Base-by-base conservation (phyloP, 2,113 vertebrate species). In the Diglossa brunneiventris region DNA sequence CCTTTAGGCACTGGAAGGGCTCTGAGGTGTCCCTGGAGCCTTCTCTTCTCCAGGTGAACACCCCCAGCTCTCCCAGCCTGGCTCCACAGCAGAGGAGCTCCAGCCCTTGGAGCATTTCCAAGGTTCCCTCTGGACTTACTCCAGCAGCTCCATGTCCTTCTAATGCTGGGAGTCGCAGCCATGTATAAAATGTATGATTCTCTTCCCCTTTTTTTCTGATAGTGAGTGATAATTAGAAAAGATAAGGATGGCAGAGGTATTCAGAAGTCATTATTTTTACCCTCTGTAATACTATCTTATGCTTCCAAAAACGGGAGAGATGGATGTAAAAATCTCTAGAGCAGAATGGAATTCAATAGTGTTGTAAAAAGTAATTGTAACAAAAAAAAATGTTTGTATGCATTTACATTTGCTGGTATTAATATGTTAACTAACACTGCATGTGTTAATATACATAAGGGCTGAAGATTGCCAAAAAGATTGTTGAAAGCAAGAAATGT, bases 361-460 rank as follows among this genome's bases (percentile, higher is more conserved):
- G 24, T 77, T 90, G 46, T 41, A 46, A 42, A 77, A 94, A 83
- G 72, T 52, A 83, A 92, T 88, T 92, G 33, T 70, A 90, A 81
- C 23, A 21, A 5, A 73, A 68, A 63, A 72, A 59, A 76, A 63
- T 46, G 75, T 96, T 95, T 92, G 27, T 95, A 85, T 89, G 80
- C 88, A 80, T 93, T 95, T 94, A 93, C 68, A 94, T 83, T 55
- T 78, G 47, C 81, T 94, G 41, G 79, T 78, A 92, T 95, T 95
- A 96, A 58, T 85, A 94, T 83, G 68, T 94, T 96, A 92, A 90
- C 76, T 95, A 92, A 96, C 85, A 77, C 87, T 93, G 76, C 83
- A 80, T 95, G 92, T 92, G 94, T 90, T 91, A 95, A 94, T 93
- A 81, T 86, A 94, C 88, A 93, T 87, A 93, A 95, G 83, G 80